Base-by-base conservation (phyloP, 2,797 vertebrate genomes). In the Pelochelys cantorii region DNA sequence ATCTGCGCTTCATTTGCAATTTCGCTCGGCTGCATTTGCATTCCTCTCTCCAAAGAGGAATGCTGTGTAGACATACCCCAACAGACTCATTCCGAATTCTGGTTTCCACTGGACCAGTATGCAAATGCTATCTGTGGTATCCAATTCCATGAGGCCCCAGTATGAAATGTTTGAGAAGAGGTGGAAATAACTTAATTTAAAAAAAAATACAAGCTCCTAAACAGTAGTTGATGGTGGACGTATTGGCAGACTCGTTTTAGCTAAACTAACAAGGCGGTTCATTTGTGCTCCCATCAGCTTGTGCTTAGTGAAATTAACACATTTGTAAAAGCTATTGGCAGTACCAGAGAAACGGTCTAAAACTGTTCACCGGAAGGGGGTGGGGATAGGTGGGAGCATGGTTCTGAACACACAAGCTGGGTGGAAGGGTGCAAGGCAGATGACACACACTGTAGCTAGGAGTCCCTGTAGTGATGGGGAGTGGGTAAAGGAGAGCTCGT, bases 31-130 rank as follows among this genome's bases (percentile, higher is more conserved):
- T 48, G 42, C 42, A 48, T 48, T 48, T 48, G 42, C 42, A 48
- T 48, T 48, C 42, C 42, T 48, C 42, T 48, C 42, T 48, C 7
- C 7, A 48, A 48, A 48, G 42, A 48, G 42, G 42, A 48, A 48
- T 48, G 42, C 42, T 5, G 42, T 48, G 42, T 48, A 48, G 42
- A 48, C 42, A 48, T 48, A 48, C 42, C 42, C 42, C 7, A 83
- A 71, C 60, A 80, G 10, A 0, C 31, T 94, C 2, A 3, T 27
- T 85, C 82, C 53, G 55, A 85, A n/a, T 83, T 37, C 31, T 85
- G 84, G 87, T 92, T 95, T 80, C 23, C 25, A 56, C 53, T 34
- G 81, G 53, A 23, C 83, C 22, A 84, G 57, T 68, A 79, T 92
- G 78, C 17, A 68, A 12, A 83, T 83, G 78, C 65, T 14, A 6